A percentile compares a stretch with the other conserved stretches of the same genome.
These are phyloP conservation scores for Drosophila paulistorum DNA, from an alignment of 1,140 invertebrate genomes.

Conservation along the genomic window DNA sequence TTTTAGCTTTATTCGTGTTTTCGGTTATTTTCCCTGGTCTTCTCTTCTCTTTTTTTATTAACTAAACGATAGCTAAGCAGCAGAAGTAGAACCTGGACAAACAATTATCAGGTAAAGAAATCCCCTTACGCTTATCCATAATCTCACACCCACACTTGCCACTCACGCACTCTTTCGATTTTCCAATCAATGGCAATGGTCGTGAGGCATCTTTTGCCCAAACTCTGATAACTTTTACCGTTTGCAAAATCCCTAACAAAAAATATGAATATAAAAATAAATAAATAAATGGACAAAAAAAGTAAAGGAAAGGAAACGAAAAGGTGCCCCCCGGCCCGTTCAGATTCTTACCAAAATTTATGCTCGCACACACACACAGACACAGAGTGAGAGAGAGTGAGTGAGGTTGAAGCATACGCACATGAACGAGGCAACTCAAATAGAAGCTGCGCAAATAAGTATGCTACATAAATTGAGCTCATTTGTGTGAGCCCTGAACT, in stretches of 20 bases:
- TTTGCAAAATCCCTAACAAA: slow-evolving; percentile 2
- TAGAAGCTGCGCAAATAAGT: slow-evolving; percentile 56
- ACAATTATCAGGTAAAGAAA: slow-evolving; percentile 43
- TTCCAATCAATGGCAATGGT: neutral
- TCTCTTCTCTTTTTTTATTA: slow-evolving; percentile 40
- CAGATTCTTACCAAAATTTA: slow-evolving; percentile 38
- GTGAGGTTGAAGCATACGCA: neutral
- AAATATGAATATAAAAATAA: slow-evolving; percentile 8
- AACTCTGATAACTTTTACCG: slow-evolving; percentile 10
- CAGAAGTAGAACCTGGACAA: slow-evolving; percentile 40
- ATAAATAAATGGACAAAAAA: neutral
- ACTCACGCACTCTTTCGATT: neutral
- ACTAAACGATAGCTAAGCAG: slow-evolving; percentile 40
- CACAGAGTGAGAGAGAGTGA: neutral
- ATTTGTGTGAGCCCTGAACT: slow-evolving; percentile 41
- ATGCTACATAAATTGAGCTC: slow-evolving; percentile 56
- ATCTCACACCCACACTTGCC: neutral
- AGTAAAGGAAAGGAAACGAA: neutral
- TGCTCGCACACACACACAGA: slow-evolving; percentile 32
- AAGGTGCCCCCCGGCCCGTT: neutral
- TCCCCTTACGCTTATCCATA: neutral
- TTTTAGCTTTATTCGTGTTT: slow-evolving; percentile 27
- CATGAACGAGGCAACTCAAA: slow-evolving; percentile 32
- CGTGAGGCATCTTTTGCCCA: neutral
- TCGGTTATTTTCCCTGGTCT: neutral